These are phyloP conservation scores for Nothura maculosa DNA, from an alignment of 2,797 vertebrate species.

Conservation along the genomic window DNA sequence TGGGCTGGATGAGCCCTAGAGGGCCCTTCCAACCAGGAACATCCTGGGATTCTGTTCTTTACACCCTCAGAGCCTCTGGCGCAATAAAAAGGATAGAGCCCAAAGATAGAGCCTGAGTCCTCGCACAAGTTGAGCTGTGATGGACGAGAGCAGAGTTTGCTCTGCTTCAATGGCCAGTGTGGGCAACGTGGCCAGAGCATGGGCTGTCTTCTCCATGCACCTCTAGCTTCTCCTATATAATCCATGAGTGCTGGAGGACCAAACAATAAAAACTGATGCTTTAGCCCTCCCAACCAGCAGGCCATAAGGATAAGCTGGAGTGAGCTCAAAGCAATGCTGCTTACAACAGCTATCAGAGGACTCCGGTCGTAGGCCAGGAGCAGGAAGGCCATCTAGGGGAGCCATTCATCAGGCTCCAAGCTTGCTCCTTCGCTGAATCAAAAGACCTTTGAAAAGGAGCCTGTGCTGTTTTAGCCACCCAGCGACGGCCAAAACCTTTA, in stretches of 20 bases:
- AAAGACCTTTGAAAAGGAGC: not conserved
- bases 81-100: not conserved
- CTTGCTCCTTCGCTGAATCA: not conserved
- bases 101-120: accelerated
- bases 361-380: not conserved
- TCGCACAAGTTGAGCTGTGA: not conserved
- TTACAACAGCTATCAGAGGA: not conserved
- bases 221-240: not conserved
- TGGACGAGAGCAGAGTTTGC: not conserved
- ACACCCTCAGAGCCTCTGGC: not conserved
- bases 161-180: not conserved
- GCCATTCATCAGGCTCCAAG: not conserved
- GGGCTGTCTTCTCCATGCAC: not conserved
- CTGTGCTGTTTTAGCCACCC: not conserved
- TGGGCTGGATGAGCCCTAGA: no score
- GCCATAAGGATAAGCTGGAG: accelerated
- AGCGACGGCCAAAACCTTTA: not conserved
- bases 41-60: no score
- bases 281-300: not conserved
- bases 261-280: not conserved
- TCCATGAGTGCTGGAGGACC: not conserved
- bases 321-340: not conserved
- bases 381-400: not conserved
- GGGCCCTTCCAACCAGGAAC: no score
- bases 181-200: not conserved